phyloP scores from a whole-genome alignment of 2,113 vertebrate genomes.

The Pygoscelis adeliae region DNA sequence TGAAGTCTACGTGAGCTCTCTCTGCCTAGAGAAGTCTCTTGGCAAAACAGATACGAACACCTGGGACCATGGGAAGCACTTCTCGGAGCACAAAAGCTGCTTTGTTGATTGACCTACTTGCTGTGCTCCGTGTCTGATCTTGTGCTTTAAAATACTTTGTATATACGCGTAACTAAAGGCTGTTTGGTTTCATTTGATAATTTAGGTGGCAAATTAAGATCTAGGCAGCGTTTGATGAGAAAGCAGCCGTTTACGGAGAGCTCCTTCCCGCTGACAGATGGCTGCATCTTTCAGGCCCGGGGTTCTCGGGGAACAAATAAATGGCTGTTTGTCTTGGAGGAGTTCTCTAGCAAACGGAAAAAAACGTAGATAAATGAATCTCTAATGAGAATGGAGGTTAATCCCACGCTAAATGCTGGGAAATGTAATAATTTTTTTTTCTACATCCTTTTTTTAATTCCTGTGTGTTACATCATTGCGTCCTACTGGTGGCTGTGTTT shows the following conservation, averaged over 20 bases:
- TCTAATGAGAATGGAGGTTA: background rate
- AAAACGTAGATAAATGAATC: background rate
- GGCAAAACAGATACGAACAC: background rate
- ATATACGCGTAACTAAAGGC: accelerated
- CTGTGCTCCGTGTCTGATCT: background rate
- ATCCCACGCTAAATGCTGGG: background rate
- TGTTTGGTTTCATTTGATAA: background rate
- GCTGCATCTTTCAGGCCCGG: background rate
- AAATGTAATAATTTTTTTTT: background rate
- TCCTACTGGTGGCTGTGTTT: background rate
- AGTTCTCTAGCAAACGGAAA: background rate
- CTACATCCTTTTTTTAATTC: background rate
- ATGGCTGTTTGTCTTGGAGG: conserved; percentile 10
- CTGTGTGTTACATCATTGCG: background rate
- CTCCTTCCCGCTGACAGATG: conserved; percentile 43
- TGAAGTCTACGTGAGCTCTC: background rate
- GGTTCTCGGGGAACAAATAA: conserved; percentile 20
- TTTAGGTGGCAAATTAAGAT: background rate
- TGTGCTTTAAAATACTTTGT: background rate
- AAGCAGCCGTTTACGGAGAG: background rate
- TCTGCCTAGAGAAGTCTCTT: background rate
- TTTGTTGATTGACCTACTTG: background rate
- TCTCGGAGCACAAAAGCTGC: background rate
- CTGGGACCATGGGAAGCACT: accelerated
- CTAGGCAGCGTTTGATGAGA: background rate